Base-by-base conservation (phyloP, 2,888 invertebrate genomes). In the Tipula confusa region DNA sequence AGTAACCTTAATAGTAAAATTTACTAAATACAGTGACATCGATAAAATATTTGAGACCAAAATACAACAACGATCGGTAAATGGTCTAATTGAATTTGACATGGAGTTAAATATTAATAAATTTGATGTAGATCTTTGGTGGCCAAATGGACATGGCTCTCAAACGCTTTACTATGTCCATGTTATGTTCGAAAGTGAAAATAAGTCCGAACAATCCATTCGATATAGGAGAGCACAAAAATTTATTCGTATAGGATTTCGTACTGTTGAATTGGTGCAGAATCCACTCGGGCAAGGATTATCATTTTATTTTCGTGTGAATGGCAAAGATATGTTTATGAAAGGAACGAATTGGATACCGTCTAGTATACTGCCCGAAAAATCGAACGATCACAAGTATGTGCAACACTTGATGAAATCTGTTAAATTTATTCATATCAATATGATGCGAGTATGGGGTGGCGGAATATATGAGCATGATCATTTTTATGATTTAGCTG, bases 281-380 rank as follows among this genome's bases (percentile, higher is more conserved):
- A 92, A 95, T 83, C 89, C 91, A 81, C 91, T 89, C 86, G 86
- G 86, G 87, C 83, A 84, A 83, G 98, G 96, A 1, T 90, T 93
- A 0, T 92, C 94, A 7, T 99, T 98, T 89, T 96, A 95, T 87
- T 97, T 98, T 87, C 93, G 92, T 87, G 92, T 99, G 13, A 98
- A 99, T 88, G 94, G 92, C 0, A 89, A 94, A 83, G 93, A 96
- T 0, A 92, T 99, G n/a, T 99, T 98, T 88, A 94, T 97, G 89
- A 99, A 98, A 89, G 98, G 98, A 1, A 95, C 96, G 9, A 98
- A 98, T 88, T 97, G 96, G 93, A 97, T 98, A 87, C 98, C 98
- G 0, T 92, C 95, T 0, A 93, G 95, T 87, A 93, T 97, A 85
- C 92, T 98, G 83, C 97, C 96, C 0, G 97, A 97, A 90, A 87